Evolutionary conservation across 2,797 vertebrate species (phyloP), one percentile per base, ranked within the genome.

Genomic region (Hoplostethus mediterraneus): DNA sequence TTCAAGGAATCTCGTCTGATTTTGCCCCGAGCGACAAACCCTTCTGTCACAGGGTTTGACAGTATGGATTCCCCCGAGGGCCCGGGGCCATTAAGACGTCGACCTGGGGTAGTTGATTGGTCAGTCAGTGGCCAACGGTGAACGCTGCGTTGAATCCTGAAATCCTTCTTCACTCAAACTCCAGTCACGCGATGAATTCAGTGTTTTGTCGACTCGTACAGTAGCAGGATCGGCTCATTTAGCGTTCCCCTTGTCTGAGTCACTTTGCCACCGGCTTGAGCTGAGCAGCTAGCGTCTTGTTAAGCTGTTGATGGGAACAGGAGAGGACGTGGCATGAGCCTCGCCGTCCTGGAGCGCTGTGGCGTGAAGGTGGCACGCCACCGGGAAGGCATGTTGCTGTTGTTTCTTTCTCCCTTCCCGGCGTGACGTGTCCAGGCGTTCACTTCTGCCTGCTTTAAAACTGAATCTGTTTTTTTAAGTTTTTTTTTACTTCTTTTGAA

Each of bases 311-410:
- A 92, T 67, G 82, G 76, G 75, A 93, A 93, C 77, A 5, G 33
- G 80, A 91, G 63, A 83, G 76, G 90, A 93, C 88, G 52, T 73
- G 63, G 75, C 45, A 73, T 87, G 87, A 92, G 82, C 77, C 73
- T 73, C 67, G 73, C 51, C 36, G 7, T 77, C 77, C 73, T 12
- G 57, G 54, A 77, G 66, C 61, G 2, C 51, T 28, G 63, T 42
- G 42, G 64, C 82, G 54, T 70, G 77, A 77, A 90, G 86, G 85
- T 85, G 79, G 68, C 40, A 2, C 61, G 77, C 80, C 67, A n/a
- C 76, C 67, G 69, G 62, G 73, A 83, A 54, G 60, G 77, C 52
- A 61, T 77, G 64, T 72, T 75, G 56, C 69, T 72, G 63, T 80
- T 72, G 25, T 74, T 4, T 59, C 72, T 77, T 67, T 75, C 77